Conservation (phyloP, 1,140 invertebrate species). For the Drosophila fuyamai region DNA sequence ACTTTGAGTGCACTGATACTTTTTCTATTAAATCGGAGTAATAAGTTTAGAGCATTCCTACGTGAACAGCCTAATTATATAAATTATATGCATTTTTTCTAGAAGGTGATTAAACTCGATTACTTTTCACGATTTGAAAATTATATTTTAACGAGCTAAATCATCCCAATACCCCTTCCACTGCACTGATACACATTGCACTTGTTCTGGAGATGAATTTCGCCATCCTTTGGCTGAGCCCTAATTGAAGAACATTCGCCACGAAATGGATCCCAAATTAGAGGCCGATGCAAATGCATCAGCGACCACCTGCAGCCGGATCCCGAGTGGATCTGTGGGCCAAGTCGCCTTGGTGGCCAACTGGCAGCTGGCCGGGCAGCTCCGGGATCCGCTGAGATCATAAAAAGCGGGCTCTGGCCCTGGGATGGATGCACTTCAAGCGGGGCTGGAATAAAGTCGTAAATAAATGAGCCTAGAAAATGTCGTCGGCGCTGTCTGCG, state of each 20-base stretch:
- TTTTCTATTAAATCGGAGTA: not conserved
- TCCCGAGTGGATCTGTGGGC: constrained; percentile 15
- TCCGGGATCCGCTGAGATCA: constrained; percentile 28
- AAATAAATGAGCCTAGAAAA: constrained; percentile 70
- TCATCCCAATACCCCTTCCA: not conserved
- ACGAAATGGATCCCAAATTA: constrained; percentile 34
- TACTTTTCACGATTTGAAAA: constrained; percentile 8
- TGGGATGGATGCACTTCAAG: constrained; percentile 45
- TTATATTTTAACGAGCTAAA: constrained; percentile 14
- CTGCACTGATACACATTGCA: not conserved
- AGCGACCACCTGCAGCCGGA: constrained; percentile 40
- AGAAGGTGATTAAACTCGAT: constrained; percentile 6
- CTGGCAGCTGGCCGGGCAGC: constrained; percentile 26
- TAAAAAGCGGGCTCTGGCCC: constrained; percentile 15
- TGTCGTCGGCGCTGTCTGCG: constrained; percentile 43
- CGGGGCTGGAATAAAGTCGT: constrained; percentile 54
- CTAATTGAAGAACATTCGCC: constrained; percentile 39
- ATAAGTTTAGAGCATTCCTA: not conserved
- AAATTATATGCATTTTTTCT: not conserved
- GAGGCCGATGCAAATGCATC: constrained; percentile 35
- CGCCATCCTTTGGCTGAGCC: not conserved
- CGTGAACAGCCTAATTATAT: not conserved
- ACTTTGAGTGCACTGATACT: no score
- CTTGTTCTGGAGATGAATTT: not conserved
- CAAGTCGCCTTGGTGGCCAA: constrained; percentile 23